Base-by-base conservation (phyloP, 2,113 vertebrate genomes). In the Gadus chalcogrammus region DNA sequence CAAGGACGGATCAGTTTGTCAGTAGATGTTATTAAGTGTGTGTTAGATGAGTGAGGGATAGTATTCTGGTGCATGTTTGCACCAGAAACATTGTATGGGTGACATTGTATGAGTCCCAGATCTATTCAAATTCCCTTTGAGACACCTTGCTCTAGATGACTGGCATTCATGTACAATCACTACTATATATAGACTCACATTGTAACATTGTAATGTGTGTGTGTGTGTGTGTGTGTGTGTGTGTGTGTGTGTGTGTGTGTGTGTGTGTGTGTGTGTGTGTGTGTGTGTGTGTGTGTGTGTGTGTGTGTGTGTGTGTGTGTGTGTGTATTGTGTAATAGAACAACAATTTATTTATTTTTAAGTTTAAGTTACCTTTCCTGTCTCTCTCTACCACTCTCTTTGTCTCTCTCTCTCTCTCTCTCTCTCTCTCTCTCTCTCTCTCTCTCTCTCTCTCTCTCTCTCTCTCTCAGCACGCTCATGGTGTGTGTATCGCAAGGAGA, bases 141-240 rank as follows among this genome's bases (percentile, higher is more conserved):
- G 16, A 58, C 62, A 67, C 56, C 59, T 62, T 62, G 59, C n/a
- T 18, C 15, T 38, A 65, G 13, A 28, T 62, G 24, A 65, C 9
- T 35, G 24, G n/a, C 17, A 12, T 24, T 17, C 38, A 3, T 70
- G 15, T 35, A 52, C 64, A 27, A 28, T 64, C 69, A 31, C 48
- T 15, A 27, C 62, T 65, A 71, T 65, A 71, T 35, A 64, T 63
- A 62, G 61, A 62, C 24, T 28, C 27, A 62, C 15, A 27, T 28
- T 27, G 12, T 27, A 20, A 28, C 20, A 61, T 18, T 58, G 6
- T 58, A 16, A 16, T 58, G 55, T n/a, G 55, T 58, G 55, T 61
- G 60, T 61, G 17, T 61, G 60, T 61, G 60, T 61, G 60, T 61
- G 20, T 20, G 4, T 61, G 60, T 58, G 16, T n/a, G 55, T 58